These are phyloP conservation scores for Elysia crispata DNA, from an alignment of 2,888 invertebrate genomes.

Conservation along the genomic window DNA sequence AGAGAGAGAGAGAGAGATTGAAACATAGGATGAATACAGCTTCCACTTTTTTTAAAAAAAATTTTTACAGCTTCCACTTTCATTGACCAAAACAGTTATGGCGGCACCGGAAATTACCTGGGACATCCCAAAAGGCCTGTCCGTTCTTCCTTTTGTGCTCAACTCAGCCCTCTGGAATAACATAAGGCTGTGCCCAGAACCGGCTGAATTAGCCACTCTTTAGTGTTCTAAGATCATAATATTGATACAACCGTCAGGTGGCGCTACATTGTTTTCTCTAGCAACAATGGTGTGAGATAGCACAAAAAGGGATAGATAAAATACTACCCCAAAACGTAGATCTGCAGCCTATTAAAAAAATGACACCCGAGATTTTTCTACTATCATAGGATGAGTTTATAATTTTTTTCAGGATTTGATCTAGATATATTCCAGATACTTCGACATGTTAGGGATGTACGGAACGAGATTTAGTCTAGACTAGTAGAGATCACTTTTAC, in stretches of 20 bases:
- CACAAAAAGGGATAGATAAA: too few species aligned
- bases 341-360: background rate
- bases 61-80: background rate
- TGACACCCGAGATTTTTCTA: background rate
- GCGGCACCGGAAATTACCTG: too few species aligned
- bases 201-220: background rate
- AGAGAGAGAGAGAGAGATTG: too few species aligned
- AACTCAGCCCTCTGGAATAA: background rate
- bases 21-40: too few species aligned
- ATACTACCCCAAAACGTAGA: background rate
- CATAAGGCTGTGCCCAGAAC: background rate
- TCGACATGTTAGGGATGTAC: too few species aligned
- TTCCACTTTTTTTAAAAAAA: too few species aligned
- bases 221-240: background rate
- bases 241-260: slow-evolving; percentile 14
- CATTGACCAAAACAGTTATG: too few species aligned
- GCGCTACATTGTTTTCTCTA: slow-evolving; percentile 45
- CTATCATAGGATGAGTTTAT: background rate
- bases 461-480: too few species aligned
- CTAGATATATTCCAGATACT: too few species aligned
- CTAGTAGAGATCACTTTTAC: background rate
- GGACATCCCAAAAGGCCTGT: too few species aligned
- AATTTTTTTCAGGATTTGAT: too few species aligned
- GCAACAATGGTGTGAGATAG: slow-evolving; percentile 47
- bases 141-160: too few species aligned